Base-by-base conservation (phyloP, 2,797 vertebrate genomes). In the Austrolebias charrua region DNA sequence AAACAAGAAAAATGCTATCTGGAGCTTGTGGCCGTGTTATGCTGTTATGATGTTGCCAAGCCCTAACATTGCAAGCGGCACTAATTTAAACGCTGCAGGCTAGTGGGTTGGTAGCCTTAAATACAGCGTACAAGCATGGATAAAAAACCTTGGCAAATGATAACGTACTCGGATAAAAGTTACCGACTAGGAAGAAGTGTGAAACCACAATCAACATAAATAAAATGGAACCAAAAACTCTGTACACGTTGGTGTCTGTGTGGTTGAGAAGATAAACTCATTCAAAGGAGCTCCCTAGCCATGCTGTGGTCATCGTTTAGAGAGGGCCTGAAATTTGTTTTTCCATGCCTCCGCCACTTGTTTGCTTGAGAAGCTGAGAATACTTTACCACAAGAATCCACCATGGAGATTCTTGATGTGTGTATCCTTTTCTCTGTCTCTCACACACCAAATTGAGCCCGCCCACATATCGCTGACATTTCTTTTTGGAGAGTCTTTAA, bases 271-370 rank as follows among this genome's bases (percentile, higher is more conserved):
- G 58, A 71, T 70, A 67, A 52, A 70, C 58, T 86, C 68, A 54
- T 64, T 80, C 48, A 64, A 70, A 76, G 58, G 64, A 67, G 57
- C 74, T 52, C 53, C 55, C 24, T 69, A 60, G 31, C 54, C 73
- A 62, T 76, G 65, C 72, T 78, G 78, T 24, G 85, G 87, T 80
- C 84, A 82, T 78, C 69, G 70, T 75, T 82, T 56, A 68, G 58
- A 79, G 65, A 63, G 63, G 69, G 81, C 86, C 79, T 89, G 80
- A 89, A 90, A 89, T 90, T 87, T 71, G 60, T 85, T 40, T 89
- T 88, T 84, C 61, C 81, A 89, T 64, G 79, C 74, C 66, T 78
- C 62, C 38, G 58, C 77, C 83, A 85, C 81, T 90, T 81, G 83
- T 86, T 89, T 88, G 83, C 80, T 89, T 47, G 56, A 64, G 75